phyloP scores from a whole-genome alignment of 2,797 vertebrate species.

The Scleropages formosus region DNA sequence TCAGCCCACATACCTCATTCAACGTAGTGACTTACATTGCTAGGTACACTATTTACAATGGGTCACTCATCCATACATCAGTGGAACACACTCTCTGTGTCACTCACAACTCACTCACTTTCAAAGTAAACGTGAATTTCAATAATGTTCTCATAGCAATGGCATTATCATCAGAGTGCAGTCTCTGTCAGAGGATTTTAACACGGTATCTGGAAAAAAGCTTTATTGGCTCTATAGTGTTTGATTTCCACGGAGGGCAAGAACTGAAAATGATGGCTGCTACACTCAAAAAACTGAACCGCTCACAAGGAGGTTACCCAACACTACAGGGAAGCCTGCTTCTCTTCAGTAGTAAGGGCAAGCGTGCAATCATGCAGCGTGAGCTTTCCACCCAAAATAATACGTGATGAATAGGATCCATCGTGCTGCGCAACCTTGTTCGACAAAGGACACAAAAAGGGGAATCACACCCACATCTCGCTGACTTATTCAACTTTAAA shows the following conservation, averaged over 20 bases:
- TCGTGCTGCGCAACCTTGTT: background rate
- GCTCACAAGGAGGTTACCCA: conserved; percentile 21
- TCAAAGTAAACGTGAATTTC: conserved; percentile 40
- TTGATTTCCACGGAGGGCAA: conserved; percentile 45
- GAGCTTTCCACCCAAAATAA: conserved; percentile 3
- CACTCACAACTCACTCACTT: too few species aligned
- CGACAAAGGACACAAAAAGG: conserved; percentile 2
- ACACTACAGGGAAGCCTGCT: background rate
- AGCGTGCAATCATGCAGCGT: conserved; percentile 1
- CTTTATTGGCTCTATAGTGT: conserved; percentile 47
- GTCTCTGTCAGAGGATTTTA: conserved; percentile 16
- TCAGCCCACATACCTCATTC: too few species aligned
- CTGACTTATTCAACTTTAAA: conserved; percentile 1
- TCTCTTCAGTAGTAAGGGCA: background rate
- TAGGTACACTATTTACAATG: too few species aligned
- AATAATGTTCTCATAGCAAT: conserved; percentile 55
- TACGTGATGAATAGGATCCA: background rate
- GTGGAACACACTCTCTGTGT: too few species aligned
- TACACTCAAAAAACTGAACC: conserved; percentile 17
- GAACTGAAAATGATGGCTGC: conserved; percentile 46
- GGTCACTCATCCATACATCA: too few species aligned
- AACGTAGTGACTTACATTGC: too few species aligned
- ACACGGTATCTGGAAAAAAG: conserved; percentile 8
- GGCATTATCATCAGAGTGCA: conserved; percentile 44
- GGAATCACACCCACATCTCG: conserved; percentile 1